Evolutionary conservation across 2,888 invertebrate species (phyloP).

Genomic region (Meghimatium bilineatum): DNA sequence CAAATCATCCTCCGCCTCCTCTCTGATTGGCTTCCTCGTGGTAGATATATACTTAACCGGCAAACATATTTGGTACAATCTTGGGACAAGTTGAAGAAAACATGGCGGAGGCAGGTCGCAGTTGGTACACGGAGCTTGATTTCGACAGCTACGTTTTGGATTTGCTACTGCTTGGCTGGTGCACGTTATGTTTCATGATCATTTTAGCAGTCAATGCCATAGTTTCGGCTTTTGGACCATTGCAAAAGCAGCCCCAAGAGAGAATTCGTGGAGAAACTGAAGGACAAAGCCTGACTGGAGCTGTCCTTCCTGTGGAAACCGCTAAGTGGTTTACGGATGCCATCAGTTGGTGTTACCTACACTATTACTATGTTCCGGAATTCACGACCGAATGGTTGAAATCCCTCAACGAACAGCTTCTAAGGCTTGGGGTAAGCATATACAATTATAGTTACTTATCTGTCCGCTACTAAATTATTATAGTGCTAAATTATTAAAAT

Average conservation of each 20-base stretch:
- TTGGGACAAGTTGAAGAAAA: slow-evolving; percentile 73
- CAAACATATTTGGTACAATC: slow-evolving; percentile 74
- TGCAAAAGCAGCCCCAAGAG: slow-evolving; percentile 64
- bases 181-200: slow-evolving; percentile 69
- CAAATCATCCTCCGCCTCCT: slow-evolving; percentile 63
- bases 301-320: slow-evolving; percentile 62
- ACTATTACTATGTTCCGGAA: slow-evolving; percentile 70
- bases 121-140: slow-evolving; percentile 69
- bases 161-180: slow-evolving; percentile 73
- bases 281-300: slow-evolving; percentile 47
- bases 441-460: not conserved
- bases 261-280: slow-evolving; percentile 55
- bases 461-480: too few species aligned
- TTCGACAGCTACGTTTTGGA: slow-evolving; percentile 75
- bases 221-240: slow-evolving; percentile 70
- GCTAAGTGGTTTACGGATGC: slow-evolving; percentile 74
- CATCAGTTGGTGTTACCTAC: slow-evolving; percentile 75
- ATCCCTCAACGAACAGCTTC: slow-evolving; percentile 77
- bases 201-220: slow-evolving; percentile 70
- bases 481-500: too few species aligned
- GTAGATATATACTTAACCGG: slow-evolving; percentile 75
- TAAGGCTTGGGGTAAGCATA: slow-evolving; percentile 75
- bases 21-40: slow-evolving; percentile 71
- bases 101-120: slow-evolving; percentile 71
- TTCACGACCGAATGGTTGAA: slow-evolving; percentile 77